These are phyloP conservation scores for Drosophila tripunctata DNA, from an alignment of 2,888 invertebrate species.

Conservation along the genomic window DNA sequence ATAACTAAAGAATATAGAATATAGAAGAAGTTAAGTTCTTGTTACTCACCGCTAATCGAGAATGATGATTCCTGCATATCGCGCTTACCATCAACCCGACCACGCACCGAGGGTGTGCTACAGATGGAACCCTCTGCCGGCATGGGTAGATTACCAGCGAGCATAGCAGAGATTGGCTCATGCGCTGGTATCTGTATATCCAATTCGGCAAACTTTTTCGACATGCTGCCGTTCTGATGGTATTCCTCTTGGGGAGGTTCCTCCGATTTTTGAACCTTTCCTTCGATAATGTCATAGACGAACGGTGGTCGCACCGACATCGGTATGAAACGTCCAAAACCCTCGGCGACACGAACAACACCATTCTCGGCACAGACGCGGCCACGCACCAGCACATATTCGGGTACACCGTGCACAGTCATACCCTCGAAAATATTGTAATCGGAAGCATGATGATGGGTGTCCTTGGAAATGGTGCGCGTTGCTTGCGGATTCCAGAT, in stretches of 20 bases:
- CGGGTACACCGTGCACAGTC: conserved; percentile 95
- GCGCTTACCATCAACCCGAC: conserved; percentile 89
- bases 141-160: conserved; percentile 63
- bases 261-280: conserved; percentile 59
- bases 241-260: conserved; percentile 54
- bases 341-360: conserved; percentile 93
- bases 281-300: conserved; percentile 87
- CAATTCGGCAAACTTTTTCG: conserved; percentile 78
- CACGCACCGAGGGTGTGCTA: conserved; percentile 84
- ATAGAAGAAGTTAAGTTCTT: too few species aligned
- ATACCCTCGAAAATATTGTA: conserved; percentile 99
- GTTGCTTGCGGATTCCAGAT: conserved; percentile 96
- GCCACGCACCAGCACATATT: conserved; percentile 96
- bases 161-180: conserved; percentile 73
- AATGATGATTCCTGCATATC: conserved; percentile 96
- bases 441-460: conserved; percentile 96
- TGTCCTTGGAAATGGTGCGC: conserved; percentile 94
- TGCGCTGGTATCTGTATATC: conserved; percentile 82
- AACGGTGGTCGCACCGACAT: conserved; percentile 90
- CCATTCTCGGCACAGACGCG: conserved; percentile 96
- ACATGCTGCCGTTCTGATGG: conserved; percentile 55
- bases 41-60: conserved; percentile 93
- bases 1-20: neutral
- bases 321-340: conserved; percentile 94
- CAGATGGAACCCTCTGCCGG: conserved; percentile 86